A percentile compares a stretch with the other conserved stretches of the same genome.
These are phyloP conservation scores for Ceryle rudis DNA, from an alignment of 2,797 vertebrate genomes.

Conservation along the genomic window DNA sequence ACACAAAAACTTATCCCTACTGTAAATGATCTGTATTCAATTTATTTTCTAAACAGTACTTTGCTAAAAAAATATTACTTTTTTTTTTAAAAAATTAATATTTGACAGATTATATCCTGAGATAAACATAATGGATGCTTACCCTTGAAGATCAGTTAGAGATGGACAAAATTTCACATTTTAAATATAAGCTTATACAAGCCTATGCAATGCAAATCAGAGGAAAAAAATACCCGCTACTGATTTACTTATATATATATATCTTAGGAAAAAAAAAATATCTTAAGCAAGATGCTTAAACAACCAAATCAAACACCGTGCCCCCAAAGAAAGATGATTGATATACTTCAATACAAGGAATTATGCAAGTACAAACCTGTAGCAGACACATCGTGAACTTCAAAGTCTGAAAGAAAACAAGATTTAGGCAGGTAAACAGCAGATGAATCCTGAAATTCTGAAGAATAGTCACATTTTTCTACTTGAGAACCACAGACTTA, in stretches of 20 bases:
- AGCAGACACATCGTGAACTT: background rate
- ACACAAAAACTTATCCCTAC: background rate
- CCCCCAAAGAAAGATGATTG: no score
- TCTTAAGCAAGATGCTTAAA: background rate
- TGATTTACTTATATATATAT: background rate
- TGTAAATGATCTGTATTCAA: background rate
- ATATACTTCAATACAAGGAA: background rate
- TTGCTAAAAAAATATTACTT: background rate
- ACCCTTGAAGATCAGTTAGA: background rate
- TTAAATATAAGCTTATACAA: background rate
- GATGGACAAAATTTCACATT: background rate
- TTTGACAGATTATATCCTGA: background rate
- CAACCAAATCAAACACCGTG: background rate
- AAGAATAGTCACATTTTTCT: background rate
- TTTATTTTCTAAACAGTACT: background rate
- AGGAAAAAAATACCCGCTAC: background rate
- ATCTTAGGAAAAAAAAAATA: no score
- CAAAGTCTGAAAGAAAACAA: background rate
- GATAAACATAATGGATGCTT: background rate
- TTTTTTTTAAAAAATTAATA: background rate
- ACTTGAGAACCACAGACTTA: background rate
- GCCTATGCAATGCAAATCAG: background rate
- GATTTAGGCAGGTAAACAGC: background rate
- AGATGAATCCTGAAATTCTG: background rate
- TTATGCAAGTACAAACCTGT: background rate